Evolutionary conservation across 2,113 vertebrate species (phyloP).

Genomic region (Boleophthalmus pectinirostris): DNA sequence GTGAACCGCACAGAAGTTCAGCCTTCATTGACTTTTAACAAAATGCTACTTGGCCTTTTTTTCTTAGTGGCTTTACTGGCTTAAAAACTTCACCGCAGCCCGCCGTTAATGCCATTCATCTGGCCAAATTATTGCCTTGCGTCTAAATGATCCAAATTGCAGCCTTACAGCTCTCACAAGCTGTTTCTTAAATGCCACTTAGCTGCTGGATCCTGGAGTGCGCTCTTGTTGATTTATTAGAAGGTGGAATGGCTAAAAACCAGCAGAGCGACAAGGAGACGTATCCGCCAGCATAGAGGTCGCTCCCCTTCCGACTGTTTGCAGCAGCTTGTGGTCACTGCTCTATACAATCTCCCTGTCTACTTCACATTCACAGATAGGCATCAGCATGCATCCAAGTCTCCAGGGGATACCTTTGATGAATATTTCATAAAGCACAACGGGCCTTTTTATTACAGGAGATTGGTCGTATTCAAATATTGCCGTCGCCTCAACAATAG

Average conservation of each 20-base stretch:
- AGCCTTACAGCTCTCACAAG: conserved; percentile 61
- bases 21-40: conserved; percentile 37
- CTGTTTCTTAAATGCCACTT: conserved; percentile 76
- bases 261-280: conserved; percentile 64
- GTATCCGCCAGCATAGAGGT: conserved; percentile 55
- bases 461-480: conserved; percentile 70
- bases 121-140: conserved; percentile 68
- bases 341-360: conserved; percentile 56
- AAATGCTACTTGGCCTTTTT: conserved; percentile 36
- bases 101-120: conserved; percentile 65
- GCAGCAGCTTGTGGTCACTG: conserved; percentile 43
- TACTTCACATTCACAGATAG: conserved; percentile 65
- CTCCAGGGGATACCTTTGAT: conserved; percentile 66
- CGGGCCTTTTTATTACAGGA: conserved; percentile 65
- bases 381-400: conserved; percentile 53
- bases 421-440: conserved; percentile 76
- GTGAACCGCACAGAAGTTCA: conserved; percentile 29
- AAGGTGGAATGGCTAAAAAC: conserved; percentile 57
- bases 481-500: conserved; percentile 65
- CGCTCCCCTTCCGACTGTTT: conserved; percentile 50
- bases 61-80: conserved; percentile 35
- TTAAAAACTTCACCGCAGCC: conserved; percentile 61
- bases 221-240: conserved; percentile 70
- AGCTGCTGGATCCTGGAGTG: conserved; percentile 65
- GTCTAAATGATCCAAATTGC: conserved; percentile 69